Conservation (phyloP, 2,888 invertebrate species). For the Andrena fulva region DNA sequence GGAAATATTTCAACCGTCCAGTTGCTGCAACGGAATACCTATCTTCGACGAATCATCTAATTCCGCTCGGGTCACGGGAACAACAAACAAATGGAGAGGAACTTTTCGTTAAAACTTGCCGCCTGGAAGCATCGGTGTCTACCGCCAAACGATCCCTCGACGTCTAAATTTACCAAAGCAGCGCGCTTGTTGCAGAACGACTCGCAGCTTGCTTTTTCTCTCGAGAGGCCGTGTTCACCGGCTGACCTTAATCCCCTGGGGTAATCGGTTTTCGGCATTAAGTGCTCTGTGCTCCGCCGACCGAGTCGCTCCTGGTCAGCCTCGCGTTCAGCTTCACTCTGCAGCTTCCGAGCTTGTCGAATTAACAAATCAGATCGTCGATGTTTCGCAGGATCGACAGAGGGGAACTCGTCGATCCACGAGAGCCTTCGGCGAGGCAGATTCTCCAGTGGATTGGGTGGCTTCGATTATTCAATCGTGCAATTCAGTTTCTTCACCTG, state of each 20-base stretch:
- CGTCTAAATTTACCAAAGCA: conserved; percentile 12
- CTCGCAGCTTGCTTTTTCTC: conserved; percentile 1
- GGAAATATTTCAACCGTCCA: neutral
- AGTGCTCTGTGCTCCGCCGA: conserved; percentile 24
- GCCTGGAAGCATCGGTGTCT: neutral
- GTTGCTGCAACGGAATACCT: neutral
- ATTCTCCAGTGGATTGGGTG: neutral
- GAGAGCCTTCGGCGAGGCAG: neutral
- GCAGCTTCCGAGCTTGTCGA: conserved; percentile 1
- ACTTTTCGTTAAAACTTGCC: neutral
- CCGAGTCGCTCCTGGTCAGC: neutral
- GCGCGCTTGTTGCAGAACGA: neutral
- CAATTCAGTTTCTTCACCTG: neutral
- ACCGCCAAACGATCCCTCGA: neutral
- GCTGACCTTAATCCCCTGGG: conserved; percentile 25
- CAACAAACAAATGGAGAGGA: neutral
- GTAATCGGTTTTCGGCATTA: conserved; percentile 44
- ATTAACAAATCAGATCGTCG: conserved; percentile 27
- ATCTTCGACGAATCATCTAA: neutral
- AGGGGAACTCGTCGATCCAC: neutral
- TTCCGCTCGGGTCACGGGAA: neutral
- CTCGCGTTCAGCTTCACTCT: neutral
- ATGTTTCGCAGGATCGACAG: neutral
- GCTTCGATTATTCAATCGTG: neutral
- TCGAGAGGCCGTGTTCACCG: neutral